A percentile compares a stretch with the other conserved stretches of the same genome.
Conservation (phyloP, 2,888 invertebrate species). For the Ochlodes sylvanus region DNA sequence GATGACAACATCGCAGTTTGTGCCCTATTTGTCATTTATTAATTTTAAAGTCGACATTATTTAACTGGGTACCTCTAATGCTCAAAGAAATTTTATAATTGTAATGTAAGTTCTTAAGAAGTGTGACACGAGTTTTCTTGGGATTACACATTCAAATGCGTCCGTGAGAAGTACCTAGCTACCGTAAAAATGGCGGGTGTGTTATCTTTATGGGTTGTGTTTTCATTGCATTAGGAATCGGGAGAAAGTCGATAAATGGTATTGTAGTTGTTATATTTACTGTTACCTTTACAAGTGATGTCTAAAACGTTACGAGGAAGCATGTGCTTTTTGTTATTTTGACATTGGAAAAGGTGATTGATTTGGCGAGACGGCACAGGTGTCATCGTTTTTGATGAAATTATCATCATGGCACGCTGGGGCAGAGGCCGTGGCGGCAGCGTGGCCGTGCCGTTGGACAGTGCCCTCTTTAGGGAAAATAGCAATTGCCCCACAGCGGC, state of each 20-base stretch:
- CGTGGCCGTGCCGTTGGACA: slow-evolving; percentile 87
- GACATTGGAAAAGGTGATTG: slow-evolving; percentile 68
- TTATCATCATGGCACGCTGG: slow-evolving; percentile 87
- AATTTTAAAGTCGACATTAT: slow-evolving; percentile 62
- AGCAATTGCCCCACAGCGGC: slow-evolving; percentile 95
- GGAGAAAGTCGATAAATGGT: slow-evolving; percentile 64
- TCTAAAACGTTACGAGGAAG: slow-evolving; percentile 53
- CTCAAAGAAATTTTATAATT: slow-evolving; percentile 68
- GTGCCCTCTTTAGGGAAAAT: slow-evolving; percentile 88
- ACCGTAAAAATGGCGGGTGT: slow-evolving; percentile 85
- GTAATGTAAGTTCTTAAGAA: slow-evolving; percentile 58
- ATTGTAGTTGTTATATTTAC: slow-evolving; percentile 53
- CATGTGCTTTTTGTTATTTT: slow-evolving; percentile 66
- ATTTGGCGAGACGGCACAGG: slow-evolving; percentile 67
- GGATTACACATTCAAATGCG: slow-evolving; percentile 60
- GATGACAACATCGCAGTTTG: slow-evolving; percentile 85
- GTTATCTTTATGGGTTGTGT: slow-evolving; percentile 82
- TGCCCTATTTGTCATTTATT: slow-evolving; percentile 74
- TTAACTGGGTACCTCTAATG: slow-evolving; percentile 67
- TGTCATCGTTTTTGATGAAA: slow-evolving; percentile 82
- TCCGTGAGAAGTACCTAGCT: slow-evolving; percentile 72
- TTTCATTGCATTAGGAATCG: slow-evolving; percentile 66
- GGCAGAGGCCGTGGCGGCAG: slow-evolving; percentile 86
- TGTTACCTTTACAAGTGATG: slow-evolving; percentile 48
- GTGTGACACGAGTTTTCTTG: slow-evolving; percentile 52